Conservation (phyloP, 2,797 vertebrate genomes). For the Fistularia tabacaria region DNA sequence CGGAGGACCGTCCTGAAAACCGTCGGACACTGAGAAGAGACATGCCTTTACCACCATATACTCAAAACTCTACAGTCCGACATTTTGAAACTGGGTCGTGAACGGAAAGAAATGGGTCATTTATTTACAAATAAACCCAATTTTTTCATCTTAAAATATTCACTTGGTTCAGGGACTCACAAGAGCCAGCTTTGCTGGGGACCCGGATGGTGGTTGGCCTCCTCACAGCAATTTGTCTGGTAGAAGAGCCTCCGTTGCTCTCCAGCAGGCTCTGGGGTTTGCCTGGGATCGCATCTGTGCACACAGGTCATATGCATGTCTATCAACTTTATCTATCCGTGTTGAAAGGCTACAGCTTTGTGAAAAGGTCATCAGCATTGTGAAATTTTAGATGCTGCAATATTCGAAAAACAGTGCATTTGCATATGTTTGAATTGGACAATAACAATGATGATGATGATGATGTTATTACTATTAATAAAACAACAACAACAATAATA, state of each 20-base stretch:
- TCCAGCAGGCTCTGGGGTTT: constrained; percentile 68
- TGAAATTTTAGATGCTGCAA: no score
- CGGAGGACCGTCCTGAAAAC: constrained; percentile 72
- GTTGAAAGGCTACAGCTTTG: no score
- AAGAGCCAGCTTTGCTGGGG: constrained; percentile 75
- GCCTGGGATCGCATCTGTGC: constrained; percentile 51
- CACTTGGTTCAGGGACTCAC: constrained; percentile 46
- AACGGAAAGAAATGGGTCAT: not conserved
- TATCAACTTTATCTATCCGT: not conserved
- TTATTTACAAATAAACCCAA: not conserved
- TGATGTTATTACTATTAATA: no score
- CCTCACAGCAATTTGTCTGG: constrained; percentile 54
- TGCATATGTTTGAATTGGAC: no score
- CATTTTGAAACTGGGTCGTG: not conserved
- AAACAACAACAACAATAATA: no score
- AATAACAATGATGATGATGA: no score
- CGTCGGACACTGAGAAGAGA: constrained; percentile 70
- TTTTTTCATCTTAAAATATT: no score
- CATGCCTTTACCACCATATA: constrained; percentile 6
- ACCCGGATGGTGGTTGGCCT: constrained; percentile 95
- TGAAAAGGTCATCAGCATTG: no score
- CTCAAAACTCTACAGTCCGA: not conserved
- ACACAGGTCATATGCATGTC: constrained; percentile 21
- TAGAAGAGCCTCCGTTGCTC: constrained; percentile 37
- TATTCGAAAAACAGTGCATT: no score